Evolutionary conservation across 2,113 vertebrate species (phyloP).

Genomic region (Tachuris rubrigastra): DNA sequence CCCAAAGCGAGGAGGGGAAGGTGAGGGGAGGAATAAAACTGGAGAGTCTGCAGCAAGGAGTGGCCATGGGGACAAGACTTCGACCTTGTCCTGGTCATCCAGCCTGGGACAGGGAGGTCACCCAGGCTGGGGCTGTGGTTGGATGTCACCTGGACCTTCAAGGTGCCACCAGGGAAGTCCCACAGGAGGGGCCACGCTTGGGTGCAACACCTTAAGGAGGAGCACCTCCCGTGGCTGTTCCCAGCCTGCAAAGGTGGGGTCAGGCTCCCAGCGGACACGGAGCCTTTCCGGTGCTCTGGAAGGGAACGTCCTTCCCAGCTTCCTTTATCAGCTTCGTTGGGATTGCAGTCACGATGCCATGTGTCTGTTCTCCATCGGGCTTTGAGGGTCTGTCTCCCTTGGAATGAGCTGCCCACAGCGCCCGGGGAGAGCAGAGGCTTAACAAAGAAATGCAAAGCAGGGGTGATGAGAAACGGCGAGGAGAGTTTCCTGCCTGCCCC

Average conservation of each 20-base stretch:
- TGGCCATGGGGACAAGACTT: neutral
- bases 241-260: neutral
- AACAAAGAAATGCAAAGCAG: neutral
- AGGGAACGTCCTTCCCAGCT: neutral
- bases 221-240: neutral
- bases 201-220: neutral
- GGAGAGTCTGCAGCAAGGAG: neutral
- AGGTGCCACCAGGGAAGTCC: neutral
- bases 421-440: neutral
- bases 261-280: neutral
- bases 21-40: neutral
- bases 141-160: neutral
- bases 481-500: neutral
- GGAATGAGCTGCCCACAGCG: neutral
- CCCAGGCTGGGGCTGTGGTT: neutral
- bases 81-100: neutral
- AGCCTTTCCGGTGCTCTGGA: neutral
- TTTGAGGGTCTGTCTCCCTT: neutral
- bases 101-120: rapidly evolving
- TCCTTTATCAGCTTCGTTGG: neutral
- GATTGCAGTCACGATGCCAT: neutral
- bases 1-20: neutral
- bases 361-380: rapidly evolving
- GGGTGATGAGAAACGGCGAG: rapidly evolving
- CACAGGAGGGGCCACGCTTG: neutral